A percentile compares a stretch with the other conserved stretches of the same genome.
Conservation (phyloP, 2,888 invertebrate genomes). For the Sinopyrophorus schimmeli region DNA sequence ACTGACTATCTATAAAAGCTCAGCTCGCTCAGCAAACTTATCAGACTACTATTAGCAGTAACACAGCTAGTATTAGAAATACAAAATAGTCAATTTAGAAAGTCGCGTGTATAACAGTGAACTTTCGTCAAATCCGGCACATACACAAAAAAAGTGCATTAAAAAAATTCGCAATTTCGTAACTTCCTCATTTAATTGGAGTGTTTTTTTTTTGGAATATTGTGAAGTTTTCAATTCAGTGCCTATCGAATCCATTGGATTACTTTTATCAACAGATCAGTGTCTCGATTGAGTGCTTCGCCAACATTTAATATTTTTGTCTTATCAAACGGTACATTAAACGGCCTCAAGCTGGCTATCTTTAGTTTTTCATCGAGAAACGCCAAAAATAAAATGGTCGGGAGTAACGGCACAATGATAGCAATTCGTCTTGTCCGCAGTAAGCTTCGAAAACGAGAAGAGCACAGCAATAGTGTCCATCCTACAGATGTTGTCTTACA, state of each 20-base stretch:
- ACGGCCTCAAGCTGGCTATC: slow-evolving; percentile 52
- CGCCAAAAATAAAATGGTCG: slow-evolving; percentile 66
- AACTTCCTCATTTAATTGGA: too few species aligned
- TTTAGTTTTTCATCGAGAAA: slow-evolving; percentile 48
- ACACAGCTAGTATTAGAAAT: background rate
- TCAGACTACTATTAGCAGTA: slow-evolving; percentile 35
- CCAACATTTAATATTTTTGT: background rate
- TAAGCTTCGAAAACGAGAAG: slow-evolving; percentile 85
- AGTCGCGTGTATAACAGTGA: too few species aligned
- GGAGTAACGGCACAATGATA: slow-evolving; percentile 83
- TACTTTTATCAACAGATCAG: too few species aligned
- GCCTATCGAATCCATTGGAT: slow-evolving; percentile 2
- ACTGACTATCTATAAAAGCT: slow-evolving; percentile 33
- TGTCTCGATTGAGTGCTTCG: background rate
- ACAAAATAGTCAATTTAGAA: slow-evolving; percentile 1
- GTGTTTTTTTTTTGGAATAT: too few species aligned
- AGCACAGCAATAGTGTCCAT: slow-evolving; percentile 71
- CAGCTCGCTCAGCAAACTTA: slow-evolving; percentile 30
- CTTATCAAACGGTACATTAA: slow-evolving; percentile 5
- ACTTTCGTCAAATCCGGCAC: too few species aligned
- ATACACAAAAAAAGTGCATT: too few species aligned
- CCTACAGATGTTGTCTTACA: slow-evolving; percentile 67
- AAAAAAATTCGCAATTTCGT: slow-evolving; percentile 4
- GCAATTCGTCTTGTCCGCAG: slow-evolving; percentile 90
- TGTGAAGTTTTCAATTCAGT: too few species aligned